Evolutionary conservation across 1,140 invertebrate genomes (phyloP), one percentile per base, ranked within the genome.

Genomic region (Drosophila orosa): DNA sequence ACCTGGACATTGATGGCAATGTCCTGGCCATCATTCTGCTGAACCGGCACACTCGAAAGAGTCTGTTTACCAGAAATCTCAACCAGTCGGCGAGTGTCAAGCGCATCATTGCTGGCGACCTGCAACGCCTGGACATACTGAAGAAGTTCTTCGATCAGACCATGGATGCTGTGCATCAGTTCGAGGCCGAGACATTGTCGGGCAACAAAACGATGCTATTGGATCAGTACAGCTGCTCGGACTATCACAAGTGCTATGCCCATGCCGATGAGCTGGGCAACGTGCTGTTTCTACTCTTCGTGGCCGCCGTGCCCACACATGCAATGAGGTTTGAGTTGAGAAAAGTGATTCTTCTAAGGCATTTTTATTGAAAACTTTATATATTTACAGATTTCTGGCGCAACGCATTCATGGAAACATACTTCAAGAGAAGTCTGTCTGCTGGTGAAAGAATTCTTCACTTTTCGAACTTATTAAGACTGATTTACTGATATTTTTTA

Each of bases 91-190:
- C 78, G 12, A 83, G 45, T 48, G 78, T 71, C 6, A 91, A 90
- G 40, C 86, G 86, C 22, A 85, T 80, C 17, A 61, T 87, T 54
- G 85, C 87, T 0, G 85, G 90, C 8, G 90, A 89, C 12, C 40
- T 91, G 44, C 74, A 84, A 24, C 80, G 84, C n/a, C 19, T 91
- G n/a, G 86, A 90, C 47, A 72, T 89, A 54, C 62, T 91, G 0
- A 90, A 89, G 47, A 85, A 77, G 29, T 90, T 91, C 24, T 91
- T 90, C 29, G 86, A 85, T 62, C 80, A 91, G 50, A 89, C 90
- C 10, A 54, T 91, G 33, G 76, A 91, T 55, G 61, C 80, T 4
- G 71, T 79, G 45, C 59, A 80, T 12, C 55, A 78, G 7, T 39
- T 90, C 15, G 78, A 79, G 35, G 22, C 54, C 0, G 52, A 54